Conservation (phyloP, 2,888 invertebrate genomes). For the Ichneumon xanthorius region DNA sequence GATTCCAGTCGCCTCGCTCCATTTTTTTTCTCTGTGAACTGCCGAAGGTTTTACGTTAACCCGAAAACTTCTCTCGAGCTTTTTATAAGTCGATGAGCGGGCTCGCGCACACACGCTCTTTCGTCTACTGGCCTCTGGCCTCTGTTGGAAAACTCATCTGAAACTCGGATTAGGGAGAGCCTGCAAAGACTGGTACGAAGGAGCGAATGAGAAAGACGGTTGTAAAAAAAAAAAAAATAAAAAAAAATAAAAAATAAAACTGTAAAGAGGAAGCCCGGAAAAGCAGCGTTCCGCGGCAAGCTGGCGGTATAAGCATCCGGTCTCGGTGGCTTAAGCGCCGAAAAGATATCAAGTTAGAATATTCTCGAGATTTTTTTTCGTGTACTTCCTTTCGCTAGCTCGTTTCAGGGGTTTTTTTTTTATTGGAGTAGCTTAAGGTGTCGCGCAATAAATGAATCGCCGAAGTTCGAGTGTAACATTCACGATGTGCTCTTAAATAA, state of each 20-base stretch:
- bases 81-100: conserved; percentile 77
- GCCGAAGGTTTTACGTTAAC: conserved; percentile 76
- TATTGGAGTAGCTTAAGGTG: conserved; percentile 2
- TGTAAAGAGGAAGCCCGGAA: conserved; percentile 38
- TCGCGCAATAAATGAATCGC: conserved; percentile 11
- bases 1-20: neutral
- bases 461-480: neutral
- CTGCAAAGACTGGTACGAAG: conserved; percentile 52
- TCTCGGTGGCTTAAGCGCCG: conserved; percentile 50
- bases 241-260: neutral
- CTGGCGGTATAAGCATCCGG: conserved; percentile 45
- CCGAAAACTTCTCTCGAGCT: conserved; percentile 72
- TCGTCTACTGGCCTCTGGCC: conserved; percentile 46
- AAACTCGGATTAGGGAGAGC: conserved; percentile 81
- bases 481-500: neutral
- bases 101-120: conserved; percentile 55
- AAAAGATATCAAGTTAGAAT: conserved; percentile 43
- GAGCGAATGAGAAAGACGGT: conserved; percentile 33
- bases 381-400: neutral
- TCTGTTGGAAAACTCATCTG: conserved; percentile 79
- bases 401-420: conserved; percentile 18
- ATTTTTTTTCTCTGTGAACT: conserved; percentile 49
- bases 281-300: conserved; percentile 49
- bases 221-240: conserved; percentile 25
- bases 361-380: conserved; percentile 38